Evolutionary conservation across 2,888 invertebrate species (phyloP).

Genomic region (Heliothis peltigera): DNA sequence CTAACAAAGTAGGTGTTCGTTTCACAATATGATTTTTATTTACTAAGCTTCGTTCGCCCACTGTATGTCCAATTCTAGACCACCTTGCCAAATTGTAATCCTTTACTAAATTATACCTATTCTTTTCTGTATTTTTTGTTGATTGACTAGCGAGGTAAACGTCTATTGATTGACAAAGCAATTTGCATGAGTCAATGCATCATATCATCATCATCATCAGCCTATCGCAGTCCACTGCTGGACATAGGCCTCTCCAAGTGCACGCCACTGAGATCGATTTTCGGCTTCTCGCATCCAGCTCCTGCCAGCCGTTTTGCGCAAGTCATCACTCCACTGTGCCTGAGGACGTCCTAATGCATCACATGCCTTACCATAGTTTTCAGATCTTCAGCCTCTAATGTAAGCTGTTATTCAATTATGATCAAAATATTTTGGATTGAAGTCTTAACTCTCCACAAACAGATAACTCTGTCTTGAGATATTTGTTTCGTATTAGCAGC

Average conservation of each 20-base stretch:
- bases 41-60: conserved; percentile 47
- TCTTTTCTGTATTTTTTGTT: conserved; percentile 28
- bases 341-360: too few species aligned
- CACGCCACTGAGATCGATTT: too few species aligned
- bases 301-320: too few species aligned
- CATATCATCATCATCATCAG: too few species aligned
- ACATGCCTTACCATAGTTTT: conserved; percentile 5
- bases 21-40: conserved; percentile 57
- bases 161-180: conserved; percentile 25
- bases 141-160: conserved; percentile 21
- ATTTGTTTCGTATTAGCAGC: conserved; percentile 23
- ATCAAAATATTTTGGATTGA: background rate
- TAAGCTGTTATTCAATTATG: background rate
- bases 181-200: conserved; percentile 21
- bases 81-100: conserved; percentile 30
- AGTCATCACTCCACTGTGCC: too few species aligned
- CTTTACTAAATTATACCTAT: conserved; percentile 38
- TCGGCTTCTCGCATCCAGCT: too few species aligned
- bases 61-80: conserved; percentile 33
- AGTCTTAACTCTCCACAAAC: background rate
- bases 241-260: too few species aligned
- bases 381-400: background rate
- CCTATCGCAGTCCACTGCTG: too few species aligned
- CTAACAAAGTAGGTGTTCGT: conserved; percentile 47
- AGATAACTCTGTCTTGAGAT: background rate